phyloP scores from a whole-genome alignment of 2,797 vertebrate genomes.

The Eleutherodactylus coqui region DNA sequence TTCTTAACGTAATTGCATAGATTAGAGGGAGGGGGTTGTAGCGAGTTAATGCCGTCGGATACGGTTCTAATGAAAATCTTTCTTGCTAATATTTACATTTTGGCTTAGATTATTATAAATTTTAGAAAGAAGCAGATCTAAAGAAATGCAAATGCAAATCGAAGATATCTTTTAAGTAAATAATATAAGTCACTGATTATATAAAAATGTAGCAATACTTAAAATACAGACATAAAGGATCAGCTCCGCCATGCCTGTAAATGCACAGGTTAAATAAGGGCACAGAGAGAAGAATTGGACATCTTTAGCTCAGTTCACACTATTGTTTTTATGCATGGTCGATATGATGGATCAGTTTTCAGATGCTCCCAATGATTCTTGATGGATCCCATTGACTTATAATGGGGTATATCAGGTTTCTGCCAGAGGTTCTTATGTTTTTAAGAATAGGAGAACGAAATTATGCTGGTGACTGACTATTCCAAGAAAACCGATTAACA shows the following conservation, averaged over 20 bases:
- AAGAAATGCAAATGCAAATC: background rate
- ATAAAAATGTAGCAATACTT: background rate
- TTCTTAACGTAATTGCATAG: conserved; percentile 58
- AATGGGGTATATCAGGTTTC: too few species aligned
- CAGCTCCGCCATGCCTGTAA: too few species aligned
- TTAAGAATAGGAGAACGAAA: too few species aligned
- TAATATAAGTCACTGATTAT: background rate
- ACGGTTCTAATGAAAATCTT: conserved; percentile 20
- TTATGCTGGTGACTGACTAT: too few species aligned
- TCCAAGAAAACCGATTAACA: too few species aligned
- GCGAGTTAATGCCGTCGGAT: conserved; percentile 36
- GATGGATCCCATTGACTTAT: too few species aligned
- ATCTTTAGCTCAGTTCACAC: background rate
- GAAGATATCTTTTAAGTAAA: background rate
- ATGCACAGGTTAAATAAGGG: background rate
- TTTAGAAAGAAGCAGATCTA: background rate
- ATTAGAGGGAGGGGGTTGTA: conserved; percentile 41
- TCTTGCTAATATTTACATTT: conserved; percentile 27
- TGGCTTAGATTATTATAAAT: background rate
- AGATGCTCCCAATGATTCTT: too few species aligned
- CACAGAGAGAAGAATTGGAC: background rate
- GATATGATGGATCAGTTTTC: too few species aligned
- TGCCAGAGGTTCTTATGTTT: too few species aligned
- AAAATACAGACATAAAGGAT: background rate
- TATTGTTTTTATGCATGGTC: too few species aligned